These are phyloP conservation scores for Rallus crepitans DNA, from an alignment of 2,797 vertebrate genomes.

Conservation along the genomic window DNA sequence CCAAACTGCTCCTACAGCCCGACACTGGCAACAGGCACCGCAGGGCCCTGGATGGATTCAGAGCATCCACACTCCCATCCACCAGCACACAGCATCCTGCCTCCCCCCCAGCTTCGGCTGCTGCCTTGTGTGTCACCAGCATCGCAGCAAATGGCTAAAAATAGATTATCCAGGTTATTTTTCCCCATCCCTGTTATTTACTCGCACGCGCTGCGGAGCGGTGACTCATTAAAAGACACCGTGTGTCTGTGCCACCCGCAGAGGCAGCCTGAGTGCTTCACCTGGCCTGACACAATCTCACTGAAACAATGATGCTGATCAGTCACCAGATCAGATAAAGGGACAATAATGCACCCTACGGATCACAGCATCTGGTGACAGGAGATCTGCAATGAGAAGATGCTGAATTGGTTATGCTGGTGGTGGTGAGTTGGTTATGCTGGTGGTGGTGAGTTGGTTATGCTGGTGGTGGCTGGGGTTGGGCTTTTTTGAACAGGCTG, in stretches of 20 bases:
- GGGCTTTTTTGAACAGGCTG: neutral
- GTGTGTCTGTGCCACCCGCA: neutral
- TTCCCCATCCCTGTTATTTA: neutral
- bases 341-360: neutral
- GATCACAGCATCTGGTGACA: neutral
- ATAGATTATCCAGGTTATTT: neutral
- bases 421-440: neutral
- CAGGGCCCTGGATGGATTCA: accelerated
- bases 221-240: neutral
- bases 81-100: neutral
- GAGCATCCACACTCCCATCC: neutral
- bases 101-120: neutral
- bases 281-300: neutral
- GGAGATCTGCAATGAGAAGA: neutral
- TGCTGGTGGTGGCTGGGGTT: neutral
- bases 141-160: neutral
- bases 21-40: accelerated
- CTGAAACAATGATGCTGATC: neutral
- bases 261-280: neutral
- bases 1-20: neutral
- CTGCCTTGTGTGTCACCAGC: neutral
- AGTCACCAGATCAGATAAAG: neutral
- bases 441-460: neutral
- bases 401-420: neutral
- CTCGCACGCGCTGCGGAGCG: neutral